Base-by-base conservation (phyloP, 2,113 vertebrate genomes). In the Hemichromis elongatus region DNA sequence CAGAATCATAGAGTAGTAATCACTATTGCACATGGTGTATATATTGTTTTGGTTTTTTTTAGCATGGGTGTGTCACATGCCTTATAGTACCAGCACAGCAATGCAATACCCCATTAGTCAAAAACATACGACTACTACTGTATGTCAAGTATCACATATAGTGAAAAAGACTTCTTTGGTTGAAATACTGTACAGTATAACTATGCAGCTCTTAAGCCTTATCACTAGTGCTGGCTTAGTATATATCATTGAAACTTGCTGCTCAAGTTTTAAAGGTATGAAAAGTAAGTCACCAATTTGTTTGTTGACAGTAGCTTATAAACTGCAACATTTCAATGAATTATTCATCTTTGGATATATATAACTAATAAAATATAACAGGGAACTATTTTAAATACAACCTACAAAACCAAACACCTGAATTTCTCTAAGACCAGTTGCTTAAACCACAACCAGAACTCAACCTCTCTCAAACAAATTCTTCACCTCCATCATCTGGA, bases 401-500 rank as follows among this genome's bases (percentile, higher is more conserved):
- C 7, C 40, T n/a, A 50, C 52, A 75, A 19, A 33, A 70, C 55
- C 37, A 63, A 75, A 81, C 18, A 18, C 77, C 47, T 37, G 7
- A n/a, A 30, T 77, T 77, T 79, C 61, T 79, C 56, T 84, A 55
- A 77, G 79, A 85, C 88, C 88, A 95, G 92, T 84, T 94, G 91
- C 82, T 87, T 55, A 93, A 92, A 90, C 88, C 78, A 57, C 81
- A 61, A 87, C 81, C 75, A 90, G 92, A 94, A 93, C 81, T 81
- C 33, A 55, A 77, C 77, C 91, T 91, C 50, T 55, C 87, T 90
- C 90, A 94, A 94, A 94, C 82, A 92, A 93, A 94, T 91, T 88
- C 77, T 87, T 85, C 77, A 85, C 61, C 89, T 84, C 83, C 90
- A 90, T 94, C 94, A 95, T 93, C 90, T 91, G 90, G 90, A 90